Evolutionary conservation across 2,797 vertebrate genomes (phyloP).

Genomic region (Onychomys arenicola): DNA sequence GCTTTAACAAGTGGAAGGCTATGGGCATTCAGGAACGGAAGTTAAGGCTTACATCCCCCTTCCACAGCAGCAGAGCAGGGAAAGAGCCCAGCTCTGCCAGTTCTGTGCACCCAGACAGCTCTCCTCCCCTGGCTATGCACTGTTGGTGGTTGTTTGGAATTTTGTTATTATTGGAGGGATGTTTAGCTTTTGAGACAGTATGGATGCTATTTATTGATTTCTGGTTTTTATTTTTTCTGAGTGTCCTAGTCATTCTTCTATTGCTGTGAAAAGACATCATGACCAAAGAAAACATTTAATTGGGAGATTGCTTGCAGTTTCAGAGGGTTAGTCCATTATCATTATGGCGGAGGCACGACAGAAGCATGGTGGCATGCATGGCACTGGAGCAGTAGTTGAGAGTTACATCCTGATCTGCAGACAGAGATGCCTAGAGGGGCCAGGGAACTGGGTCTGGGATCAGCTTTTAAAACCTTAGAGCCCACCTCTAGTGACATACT

Average conservation of each 20-base stretch:
- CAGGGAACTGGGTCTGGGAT: background rate
- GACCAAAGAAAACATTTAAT: background rate
- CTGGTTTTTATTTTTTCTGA: background rate
- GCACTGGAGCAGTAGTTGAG: background rate
- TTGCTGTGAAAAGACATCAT: background rate
- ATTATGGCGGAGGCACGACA: background rate
- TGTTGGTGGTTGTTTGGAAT: too few relatives aligned
- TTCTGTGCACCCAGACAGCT: accelerated
- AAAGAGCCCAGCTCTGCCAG: accelerated
- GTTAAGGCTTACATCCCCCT: background rate
- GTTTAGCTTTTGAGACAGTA: background rate
- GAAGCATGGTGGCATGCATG: background rate
- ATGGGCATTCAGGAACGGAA: background rate
- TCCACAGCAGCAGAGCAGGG: background rate
- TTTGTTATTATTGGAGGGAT: background rate
- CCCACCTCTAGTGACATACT: background rate
- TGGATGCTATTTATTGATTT: background rate
- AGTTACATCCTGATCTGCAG: background rate
- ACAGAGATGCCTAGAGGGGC: background rate
- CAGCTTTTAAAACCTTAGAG: background rate
- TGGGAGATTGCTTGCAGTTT: background rate
- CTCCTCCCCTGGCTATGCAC: background rate
- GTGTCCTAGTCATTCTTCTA: background rate
- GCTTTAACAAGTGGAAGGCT: background rate
- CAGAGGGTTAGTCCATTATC: background rate